Evolutionary conservation across 2,113 vertebrate genomes (phyloP), one percentile per base, ranked within the genome.

Genomic region (Trogon melanurus): DNA sequence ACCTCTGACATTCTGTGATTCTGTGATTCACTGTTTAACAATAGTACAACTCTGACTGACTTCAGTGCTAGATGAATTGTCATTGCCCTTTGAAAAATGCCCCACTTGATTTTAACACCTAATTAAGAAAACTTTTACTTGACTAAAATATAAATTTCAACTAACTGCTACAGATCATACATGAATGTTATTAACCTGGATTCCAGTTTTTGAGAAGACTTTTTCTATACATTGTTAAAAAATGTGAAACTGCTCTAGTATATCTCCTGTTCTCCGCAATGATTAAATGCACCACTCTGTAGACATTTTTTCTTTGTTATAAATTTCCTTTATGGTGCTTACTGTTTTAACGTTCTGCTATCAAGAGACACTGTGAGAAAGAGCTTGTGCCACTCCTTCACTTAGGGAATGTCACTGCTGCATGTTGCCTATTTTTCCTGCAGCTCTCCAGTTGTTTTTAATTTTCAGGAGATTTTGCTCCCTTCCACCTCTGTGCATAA

Each of bases 381-480:
- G 36, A 51, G 4, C 9, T 44, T 75, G 10, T 79, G 26, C 19
- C 50, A 11, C 57, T 58, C 36, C 48, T 74, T 89, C 19, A 48
- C 26, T 50, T 67, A 27, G 36, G 13, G 67, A 72, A 30, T 32
- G 13, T 60, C 36, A 11, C 9, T 76, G 15, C 11, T 72, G 5
- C 7, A 9, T 54, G n/a, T 44, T 82, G n/a, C 5, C 23, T 69
- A 4, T 50, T 84, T 76, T 53, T 62, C 25, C 41, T 58, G 16
- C 16, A 44, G 11, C 0, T 0, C 19, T 71, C 11, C 10, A 11
- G 51, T 48, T 17, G 1, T 17, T 66, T 54, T 80, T 58, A 2
- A 22, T 80, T 67, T 53, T 58, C 45, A 20, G 4, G 3, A 41
- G 41, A 41, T 50, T 87, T 66, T 84, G 0, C 5, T 64, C 38